Evolutionary conservation across 2,888 invertebrate species (phyloP).

Genomic region (Crossocerus cetratus): DNA sequence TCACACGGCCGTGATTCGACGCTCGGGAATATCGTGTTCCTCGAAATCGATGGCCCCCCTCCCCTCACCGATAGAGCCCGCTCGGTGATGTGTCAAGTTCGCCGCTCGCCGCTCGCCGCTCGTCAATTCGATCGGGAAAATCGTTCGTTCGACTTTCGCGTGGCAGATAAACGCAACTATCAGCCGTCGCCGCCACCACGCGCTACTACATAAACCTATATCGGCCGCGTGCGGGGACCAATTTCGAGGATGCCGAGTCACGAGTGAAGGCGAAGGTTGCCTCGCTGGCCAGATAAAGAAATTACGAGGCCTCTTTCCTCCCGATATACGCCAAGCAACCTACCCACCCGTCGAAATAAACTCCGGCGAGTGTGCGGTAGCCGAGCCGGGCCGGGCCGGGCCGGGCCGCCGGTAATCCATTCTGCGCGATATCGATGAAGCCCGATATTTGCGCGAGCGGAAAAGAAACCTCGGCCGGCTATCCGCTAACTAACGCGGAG

Average conservation of each 20-base stretch:
- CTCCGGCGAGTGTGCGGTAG: conserved; percentile 39
- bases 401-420: conserved; percentile 34
- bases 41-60: too few relatives aligned
- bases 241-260: background rate
- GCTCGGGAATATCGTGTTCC: too few relatives aligned
- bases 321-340: too few relatives aligned
- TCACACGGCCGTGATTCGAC: too few relatives aligned
- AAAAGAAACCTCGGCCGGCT: conserved; percentile 11
- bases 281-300: conserved; percentile 4
- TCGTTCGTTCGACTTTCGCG: background rate
- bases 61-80: too few relatives aligned
- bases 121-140: too few relatives aligned
- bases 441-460: conserved; percentile 5
- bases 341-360: conserved; percentile 29
- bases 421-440: conserved; percentile 2
- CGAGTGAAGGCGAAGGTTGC: conserved; percentile 2
- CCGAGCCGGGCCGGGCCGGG: too few relatives aligned
- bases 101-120: too few relatives aligned
- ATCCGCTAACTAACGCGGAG: background rate
- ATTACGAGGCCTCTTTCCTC: conserved; percentile 22
- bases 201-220: background rate
- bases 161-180: background rate
- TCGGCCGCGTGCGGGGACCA: background rate
- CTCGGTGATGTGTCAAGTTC: too few relatives aligned
- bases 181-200: background rate